A percentile compares a stretch with the other conserved stretches of the same genome.
phyloP scores from a whole-genome alignment of 2,888 invertebrate genomes.

The Lordiphosa fenestrarum region DNA sequence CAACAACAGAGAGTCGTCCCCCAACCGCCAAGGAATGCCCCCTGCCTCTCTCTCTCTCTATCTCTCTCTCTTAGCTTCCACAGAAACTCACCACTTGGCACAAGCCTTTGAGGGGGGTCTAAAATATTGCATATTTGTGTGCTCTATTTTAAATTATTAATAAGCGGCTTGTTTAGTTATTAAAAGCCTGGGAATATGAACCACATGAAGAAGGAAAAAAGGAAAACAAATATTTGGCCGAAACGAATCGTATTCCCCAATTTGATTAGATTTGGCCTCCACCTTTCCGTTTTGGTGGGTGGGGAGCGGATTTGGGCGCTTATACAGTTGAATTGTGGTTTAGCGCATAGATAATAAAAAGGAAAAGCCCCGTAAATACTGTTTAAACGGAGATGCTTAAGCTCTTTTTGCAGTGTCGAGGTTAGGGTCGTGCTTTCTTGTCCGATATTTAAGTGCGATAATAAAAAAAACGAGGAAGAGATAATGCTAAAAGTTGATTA shows the following conservation, averaged over 20 bases:
- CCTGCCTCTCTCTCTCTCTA: neutral
- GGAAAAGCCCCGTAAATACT: conserved; percentile 12
- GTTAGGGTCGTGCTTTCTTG: conserved; percentile 8
- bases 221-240: neutral
- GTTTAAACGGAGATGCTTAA: conserved; percentile 8
- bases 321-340: conserved; percentile 8
- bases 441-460: conserved; percentile 13
- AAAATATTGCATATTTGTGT: conserved; percentile 59
- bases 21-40: neutral
- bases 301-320: neutral
- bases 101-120: conserved; percentile 6
- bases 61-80: conserved; percentile 2
- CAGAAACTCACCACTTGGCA: conserved; percentile 10
- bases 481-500: conserved; percentile 5
- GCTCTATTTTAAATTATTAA: conserved; percentile 76
- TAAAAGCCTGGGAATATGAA: conserved; percentile 71
- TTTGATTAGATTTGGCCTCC: conserved; percentile 25
- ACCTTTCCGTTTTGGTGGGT: neutral
- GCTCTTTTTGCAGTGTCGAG: conserved; percentile 10
- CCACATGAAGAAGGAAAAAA: conserved; percentile 15
- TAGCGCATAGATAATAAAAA: conserved; percentile 7
- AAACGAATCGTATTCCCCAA: conserved; percentile 16
- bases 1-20: neutral
- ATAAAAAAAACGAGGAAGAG: conserved; percentile 3
- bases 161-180: conserved; percentile 75